phyloP scores from a whole-genome alignment of 2,888 invertebrate genomes.

The Thelaira solivaga region DNA sequence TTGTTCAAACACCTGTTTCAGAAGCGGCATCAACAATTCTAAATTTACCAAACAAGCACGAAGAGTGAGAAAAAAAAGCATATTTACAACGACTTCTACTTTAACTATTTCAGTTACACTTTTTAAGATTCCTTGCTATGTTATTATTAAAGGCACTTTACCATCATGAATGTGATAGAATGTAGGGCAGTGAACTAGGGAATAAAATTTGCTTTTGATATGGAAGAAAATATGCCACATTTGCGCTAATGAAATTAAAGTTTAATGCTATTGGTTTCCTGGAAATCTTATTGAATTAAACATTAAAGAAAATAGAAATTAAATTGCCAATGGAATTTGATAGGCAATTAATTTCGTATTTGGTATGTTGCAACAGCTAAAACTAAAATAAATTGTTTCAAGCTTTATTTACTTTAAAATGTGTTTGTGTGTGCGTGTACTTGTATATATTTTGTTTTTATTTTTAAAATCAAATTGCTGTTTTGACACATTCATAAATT shows the following conservation, averaged over 20 bases:
- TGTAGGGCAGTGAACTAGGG: constrained; percentile 43
- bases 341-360: background rate
- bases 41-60: too few species aligned
- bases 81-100: background rate
- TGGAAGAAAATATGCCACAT: background rate
- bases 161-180: background rate
- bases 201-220: background rate
- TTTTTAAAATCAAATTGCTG: constrained; percentile 23
- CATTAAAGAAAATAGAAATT: background rate
- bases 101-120: background rate
- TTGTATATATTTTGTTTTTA: too few species aligned
- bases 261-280: constrained; percentile 11
- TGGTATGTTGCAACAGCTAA: too few species aligned
- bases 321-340: constrained; percentile 6
- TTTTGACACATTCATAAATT: constrained; percentile 53
- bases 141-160: constrained; percentile 1
- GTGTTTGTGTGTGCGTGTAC: background rate
- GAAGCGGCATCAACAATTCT: background rate
- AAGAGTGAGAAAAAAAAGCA: background rate
- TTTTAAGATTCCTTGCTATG: constrained; percentile 34
- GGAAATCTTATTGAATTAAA: background rate
- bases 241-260: constrained; percentile 19
- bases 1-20: constrained; percentile 61
- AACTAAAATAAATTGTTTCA: background rate
- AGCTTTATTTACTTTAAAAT: background rate